These are phyloP conservation scores for Spicauda simplicius DNA, from an alignment of 2,888 invertebrate genomes.

Conservation along the genomic window DNA sequence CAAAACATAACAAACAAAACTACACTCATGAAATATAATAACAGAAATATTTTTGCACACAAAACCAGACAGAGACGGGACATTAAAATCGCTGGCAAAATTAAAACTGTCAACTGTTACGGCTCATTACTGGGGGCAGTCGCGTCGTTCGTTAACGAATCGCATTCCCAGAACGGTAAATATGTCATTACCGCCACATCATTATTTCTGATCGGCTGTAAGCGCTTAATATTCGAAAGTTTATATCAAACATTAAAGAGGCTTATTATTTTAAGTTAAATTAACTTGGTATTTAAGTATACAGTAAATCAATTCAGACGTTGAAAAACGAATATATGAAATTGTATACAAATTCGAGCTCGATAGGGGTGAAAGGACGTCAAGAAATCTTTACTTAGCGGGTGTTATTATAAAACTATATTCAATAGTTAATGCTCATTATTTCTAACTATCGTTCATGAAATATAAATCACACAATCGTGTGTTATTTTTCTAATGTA, in stretches of 20 bases:
- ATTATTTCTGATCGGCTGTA: constrained; percentile 5
- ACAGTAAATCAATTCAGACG: too few species aligned
- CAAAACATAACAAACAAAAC: too few species aligned
- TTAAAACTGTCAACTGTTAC: constrained; percentile 3
- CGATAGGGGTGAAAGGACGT: too few species aligned
- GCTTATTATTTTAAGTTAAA: too few species aligned
- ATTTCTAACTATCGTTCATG: too few species aligned
- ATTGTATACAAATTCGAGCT: too few species aligned
- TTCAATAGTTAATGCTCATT: too few species aligned
- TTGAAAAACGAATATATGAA: too few species aligned
- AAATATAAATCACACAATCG: too few species aligned
- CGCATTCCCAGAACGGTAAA: constrained; percentile 3
- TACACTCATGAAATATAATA: neutral
- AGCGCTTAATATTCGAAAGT: constrained; percentile 8
- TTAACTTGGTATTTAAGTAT: too few species aligned
- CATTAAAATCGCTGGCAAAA: neutral
- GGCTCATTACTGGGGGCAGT: constrained; percentile 1
- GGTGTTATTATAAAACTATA: too few species aligned
- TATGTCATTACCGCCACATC: constrained; percentile 17
- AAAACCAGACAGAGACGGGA: neutral
- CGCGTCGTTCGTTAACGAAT: neutral
- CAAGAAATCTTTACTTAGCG: too few species aligned
- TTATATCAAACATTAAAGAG: neutral
- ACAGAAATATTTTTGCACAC: neutral
- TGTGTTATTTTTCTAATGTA: neutral